Evolutionary conservation across 2,113 vertebrate genomes (phyloP).

Genomic region (Coryphaenoides rupestris): DNA sequence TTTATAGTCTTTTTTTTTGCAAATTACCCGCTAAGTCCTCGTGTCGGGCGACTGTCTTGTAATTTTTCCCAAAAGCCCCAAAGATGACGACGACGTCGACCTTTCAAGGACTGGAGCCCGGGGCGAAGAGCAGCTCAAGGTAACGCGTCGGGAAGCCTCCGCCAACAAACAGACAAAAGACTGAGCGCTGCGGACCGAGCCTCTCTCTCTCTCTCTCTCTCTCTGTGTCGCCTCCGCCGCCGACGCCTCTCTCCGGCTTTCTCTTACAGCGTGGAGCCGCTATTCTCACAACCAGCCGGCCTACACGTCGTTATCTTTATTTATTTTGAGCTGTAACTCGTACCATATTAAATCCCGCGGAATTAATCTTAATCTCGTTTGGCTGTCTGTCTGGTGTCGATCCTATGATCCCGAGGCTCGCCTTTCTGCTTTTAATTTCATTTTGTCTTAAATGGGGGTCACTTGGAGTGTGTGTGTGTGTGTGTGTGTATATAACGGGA

Average conservation of each 20-base stretch:
- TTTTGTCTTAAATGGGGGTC: too few species aligned
- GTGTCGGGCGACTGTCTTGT: conserved; percentile 23
- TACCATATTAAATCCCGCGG: conserved; percentile 46
- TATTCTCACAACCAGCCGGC: conserved; percentile 13
- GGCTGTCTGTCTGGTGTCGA: conserved; percentile 29
- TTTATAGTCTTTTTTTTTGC: conserved; percentile 17
- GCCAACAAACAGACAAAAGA: conserved; percentile 75
- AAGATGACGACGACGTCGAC: conserved; percentile 95
- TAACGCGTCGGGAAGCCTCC: conserved; percentile 58
- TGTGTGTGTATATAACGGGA: too few species aligned
- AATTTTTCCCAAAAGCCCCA: too few species aligned
- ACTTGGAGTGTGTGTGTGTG: too few species aligned
- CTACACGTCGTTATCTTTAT: conserved; percentile 33
- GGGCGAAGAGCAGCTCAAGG: conserved; percentile 92
- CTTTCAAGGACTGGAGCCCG: conserved; percentile 89
- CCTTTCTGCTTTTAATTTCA: conserved; percentile 2
- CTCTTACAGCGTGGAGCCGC: background rate
- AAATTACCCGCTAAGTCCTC: conserved; percentile 15
- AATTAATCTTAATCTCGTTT: conserved; percentile 65
- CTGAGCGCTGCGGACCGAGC: conserved; percentile 50
- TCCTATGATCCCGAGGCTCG: conserved; percentile 27
- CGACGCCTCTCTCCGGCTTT: conserved; percentile 31
- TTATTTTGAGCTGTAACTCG: conserved; percentile 56
- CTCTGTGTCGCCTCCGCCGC: conserved; percentile 43
- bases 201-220: too few species aligned